Evolutionary conservation across 2,113 vertebrate genomes (phyloP).

Genomic region (Albula goreensis): DNA sequence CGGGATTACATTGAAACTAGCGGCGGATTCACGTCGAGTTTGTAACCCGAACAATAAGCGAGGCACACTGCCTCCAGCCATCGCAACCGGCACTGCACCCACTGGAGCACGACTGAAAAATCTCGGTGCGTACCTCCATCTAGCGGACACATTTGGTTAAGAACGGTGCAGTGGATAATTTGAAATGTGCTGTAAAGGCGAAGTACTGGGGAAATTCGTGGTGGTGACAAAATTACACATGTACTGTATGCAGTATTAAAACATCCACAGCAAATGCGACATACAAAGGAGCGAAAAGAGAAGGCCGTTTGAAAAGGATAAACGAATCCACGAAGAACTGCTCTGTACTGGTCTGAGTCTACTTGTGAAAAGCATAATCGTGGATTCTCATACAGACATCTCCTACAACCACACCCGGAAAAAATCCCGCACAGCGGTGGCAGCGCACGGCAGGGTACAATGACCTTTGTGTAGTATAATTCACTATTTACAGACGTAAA

Average conservation of each 20-base stretch:
- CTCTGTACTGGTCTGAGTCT: neutral
- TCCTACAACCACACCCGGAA: neutral
- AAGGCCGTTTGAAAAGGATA: neutral
- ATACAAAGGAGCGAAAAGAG: neutral
- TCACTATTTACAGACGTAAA: no score
- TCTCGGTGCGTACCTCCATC: neutral
- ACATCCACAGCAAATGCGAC: neutral
- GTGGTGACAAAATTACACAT: neutral
- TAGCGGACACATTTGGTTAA: neutral
- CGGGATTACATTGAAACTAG: conserved; percentile 17
- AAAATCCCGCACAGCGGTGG: neutral
- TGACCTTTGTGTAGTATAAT: no score
- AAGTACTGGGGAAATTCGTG: neutral
- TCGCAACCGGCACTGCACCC: conserved; percentile 9
- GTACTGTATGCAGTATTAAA: neutral
- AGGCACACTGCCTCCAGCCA: conserved; percentile 24
- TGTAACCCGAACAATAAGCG: conserved; percentile 13
- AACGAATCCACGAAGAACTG: neutral
- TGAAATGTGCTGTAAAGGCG: neutral
- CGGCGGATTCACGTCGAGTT: conserved; percentile 21
- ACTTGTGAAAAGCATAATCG: neutral
- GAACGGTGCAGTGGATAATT: neutral
- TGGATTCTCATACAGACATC: neutral
- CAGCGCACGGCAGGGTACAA: neutral
- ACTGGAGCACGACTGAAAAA: neutral